These are phyloP conservation scores for Talpa occidentalis DNA, from an alignment of 2,113 vertebrate species.

Conservation along the genomic window DNA sequence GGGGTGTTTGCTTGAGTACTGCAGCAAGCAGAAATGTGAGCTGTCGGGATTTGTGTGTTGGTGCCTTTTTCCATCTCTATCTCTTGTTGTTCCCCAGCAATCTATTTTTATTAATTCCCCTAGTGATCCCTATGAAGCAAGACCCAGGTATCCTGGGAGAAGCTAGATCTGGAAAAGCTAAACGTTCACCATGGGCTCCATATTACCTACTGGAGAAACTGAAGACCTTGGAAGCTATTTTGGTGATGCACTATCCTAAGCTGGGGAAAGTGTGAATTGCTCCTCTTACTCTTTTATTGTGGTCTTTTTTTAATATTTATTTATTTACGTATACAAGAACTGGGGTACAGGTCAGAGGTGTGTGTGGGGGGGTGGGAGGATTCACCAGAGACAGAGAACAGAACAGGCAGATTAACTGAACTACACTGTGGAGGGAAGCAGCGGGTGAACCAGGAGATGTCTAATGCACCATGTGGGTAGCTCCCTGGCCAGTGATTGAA, in stretches of 20 bases:
- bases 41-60: not conserved
- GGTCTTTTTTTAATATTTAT: too few relatives aligned
- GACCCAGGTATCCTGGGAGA: not conserved
- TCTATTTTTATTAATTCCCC: not conserved
- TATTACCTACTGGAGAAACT: not conserved
- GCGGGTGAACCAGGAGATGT: too few relatives aligned
- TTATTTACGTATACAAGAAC: too few relatives aligned
- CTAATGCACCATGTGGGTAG: too few relatives aligned
- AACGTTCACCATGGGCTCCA: too few relatives aligned
- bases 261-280: accelerated
- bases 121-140: not conserved
- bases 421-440: too few relatives aligned
- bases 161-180: not conserved
- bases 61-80: not conserved
- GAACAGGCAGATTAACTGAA: too few relatives aligned
- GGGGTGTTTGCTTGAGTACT: not conserved
- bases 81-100: not conserved
- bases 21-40: not conserved
- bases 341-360: too few relatives aligned
- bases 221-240: not conserved
- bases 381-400: too few relatives aligned
- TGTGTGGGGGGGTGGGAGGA: too few relatives aligned
- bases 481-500: too few relatives aligned
- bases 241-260: not conserved
- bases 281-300: not conserved